Conservation (phyloP, 2,797 vertebrate species). For the Typhlichthys eigenmanni region DNA sequence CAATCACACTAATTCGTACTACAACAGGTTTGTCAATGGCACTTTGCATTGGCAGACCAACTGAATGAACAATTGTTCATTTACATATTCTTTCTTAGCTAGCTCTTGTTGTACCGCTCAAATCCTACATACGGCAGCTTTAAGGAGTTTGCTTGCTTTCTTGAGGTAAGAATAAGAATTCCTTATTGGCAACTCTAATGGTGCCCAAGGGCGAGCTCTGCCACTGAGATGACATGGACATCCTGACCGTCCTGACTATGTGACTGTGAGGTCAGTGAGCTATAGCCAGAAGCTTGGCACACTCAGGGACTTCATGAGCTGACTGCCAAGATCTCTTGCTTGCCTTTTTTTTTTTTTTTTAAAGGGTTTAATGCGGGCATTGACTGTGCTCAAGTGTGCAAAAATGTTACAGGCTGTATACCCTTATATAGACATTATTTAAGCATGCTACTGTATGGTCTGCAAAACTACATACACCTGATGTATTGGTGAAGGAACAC, state of each 20-base stretch:
- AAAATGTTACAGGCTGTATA: neutral
- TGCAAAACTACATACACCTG: neutral
- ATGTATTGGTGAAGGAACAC: neutral
- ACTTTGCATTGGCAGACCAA: too few relatives aligned
- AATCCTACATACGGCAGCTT: too few relatives aligned
- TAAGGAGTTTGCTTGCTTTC: too few relatives aligned
- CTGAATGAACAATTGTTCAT: too few relatives aligned
- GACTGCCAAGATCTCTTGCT: conserved; percentile 13
- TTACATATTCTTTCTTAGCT: too few relatives aligned
- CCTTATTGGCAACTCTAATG: neutral
- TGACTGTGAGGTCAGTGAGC: neutral
- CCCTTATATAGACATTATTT: neutral
- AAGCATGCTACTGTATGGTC: neutral
- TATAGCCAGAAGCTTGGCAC: conserved; percentile 6
- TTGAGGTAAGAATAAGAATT: too few relatives aligned
- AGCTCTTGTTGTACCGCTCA: too few relatives aligned
- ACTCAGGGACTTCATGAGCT: conserved; percentile 21
- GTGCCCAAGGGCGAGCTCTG: neutral
- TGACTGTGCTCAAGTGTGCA: too few relatives aligned
- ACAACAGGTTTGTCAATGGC: too few relatives aligned
- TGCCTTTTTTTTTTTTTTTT: neutral
- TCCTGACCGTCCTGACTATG: conserved; percentile 4
- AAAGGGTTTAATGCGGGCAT: too few relatives aligned
- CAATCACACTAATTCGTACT: too few relatives aligned
- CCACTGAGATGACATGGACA: neutral